Evolutionary conservation across 2,113 vertebrate species (phyloP), one percentile per base, ranked within the genome.

Genomic region (Catharus fuscescens): DNA sequence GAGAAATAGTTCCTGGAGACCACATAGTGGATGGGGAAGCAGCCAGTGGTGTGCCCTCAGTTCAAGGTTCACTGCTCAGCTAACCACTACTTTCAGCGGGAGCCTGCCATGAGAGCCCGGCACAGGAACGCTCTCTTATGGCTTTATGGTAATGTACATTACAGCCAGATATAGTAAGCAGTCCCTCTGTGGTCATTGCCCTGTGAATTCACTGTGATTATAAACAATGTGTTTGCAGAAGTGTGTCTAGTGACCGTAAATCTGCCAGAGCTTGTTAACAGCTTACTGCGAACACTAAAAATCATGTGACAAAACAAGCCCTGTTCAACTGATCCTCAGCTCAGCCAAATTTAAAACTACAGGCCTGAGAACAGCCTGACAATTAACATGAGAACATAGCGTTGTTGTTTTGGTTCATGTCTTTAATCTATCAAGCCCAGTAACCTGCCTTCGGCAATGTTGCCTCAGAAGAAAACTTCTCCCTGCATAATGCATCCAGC

Each of bases 361-460:
- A 92, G 95, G 94, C 95, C 92, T 86, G 93, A 96, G 93, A 96
- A 96, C 95, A 96, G 94, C 91, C 92, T 95, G 96, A 91, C 65
- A 69, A 97, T 97, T 96, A 97, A 88, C 92, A 95, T 45, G 95
- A 97, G 93, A 95, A 84, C 72, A 70, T 17, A 77, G 92, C 50
- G 32, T 84, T 76, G 92, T 93, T 97, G 95, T 96, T 96, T 92
- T 96, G 83, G 88, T 93, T 97, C 95, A 84, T 7, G 92, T 94
- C 93, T 97, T 96, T 97, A 93, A 96, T 97, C 90, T 96, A 87
- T 97, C 96, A 97, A 97, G 93, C 93, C 95, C 89, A 95, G 96
- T 80, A 93, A 95, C 93, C 90, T 92, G 95, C 97, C 96, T 92
- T 96, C 23, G 96, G 96, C 97, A 95, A 96, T 83, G 81, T 86